These are phyloP conservation scores for Oscheius sp. DNA, from an alignment of 1,140 invertebrate genomes.

Conservation along the genomic window DNA sequence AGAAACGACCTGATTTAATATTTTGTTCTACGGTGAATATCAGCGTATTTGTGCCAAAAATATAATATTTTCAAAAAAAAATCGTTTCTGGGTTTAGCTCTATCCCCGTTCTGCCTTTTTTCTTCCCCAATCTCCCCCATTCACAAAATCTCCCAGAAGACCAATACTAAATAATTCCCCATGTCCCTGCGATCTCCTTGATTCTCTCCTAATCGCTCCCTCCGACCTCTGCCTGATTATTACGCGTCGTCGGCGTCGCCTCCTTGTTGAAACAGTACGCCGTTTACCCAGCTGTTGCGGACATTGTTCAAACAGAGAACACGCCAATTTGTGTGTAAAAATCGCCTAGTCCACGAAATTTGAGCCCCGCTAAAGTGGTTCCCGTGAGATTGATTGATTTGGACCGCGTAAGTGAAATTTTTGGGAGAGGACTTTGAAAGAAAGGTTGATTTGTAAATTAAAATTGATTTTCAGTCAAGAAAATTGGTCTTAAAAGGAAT, in stretches of 20 bases:
- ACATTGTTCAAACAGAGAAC: conserved; percentile 1
- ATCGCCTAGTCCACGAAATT: too few relatives aligned
- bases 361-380: too few relatives aligned
- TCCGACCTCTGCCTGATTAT: not conserved
- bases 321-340: too few relatives aligned
- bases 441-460: too few relatives aligned
- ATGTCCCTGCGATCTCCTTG: not conserved
- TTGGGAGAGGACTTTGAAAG: too few relatives aligned
- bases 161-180: not conserved
- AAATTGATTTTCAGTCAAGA: too few relatives aligned
- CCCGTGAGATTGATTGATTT: too few relatives aligned
- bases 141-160: not conserved
- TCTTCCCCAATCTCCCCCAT: not conserved
- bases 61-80: not conserved
- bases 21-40: not conserved
- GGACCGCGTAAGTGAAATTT: too few relatives aligned
- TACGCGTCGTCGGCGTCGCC: not conserved
- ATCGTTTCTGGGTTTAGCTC: not conserved
- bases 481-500: too few relatives aligned
- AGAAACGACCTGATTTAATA: not conserved
- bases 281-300: not conserved
- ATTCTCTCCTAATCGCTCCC: not conserved
- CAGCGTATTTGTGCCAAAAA: not conserved
- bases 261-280: not conserved
- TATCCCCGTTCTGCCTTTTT: not conserved